Evolutionary conservation across 1,140 invertebrate genomes (phyloP).

Genomic region (Ooceraea biroi): DNA sequence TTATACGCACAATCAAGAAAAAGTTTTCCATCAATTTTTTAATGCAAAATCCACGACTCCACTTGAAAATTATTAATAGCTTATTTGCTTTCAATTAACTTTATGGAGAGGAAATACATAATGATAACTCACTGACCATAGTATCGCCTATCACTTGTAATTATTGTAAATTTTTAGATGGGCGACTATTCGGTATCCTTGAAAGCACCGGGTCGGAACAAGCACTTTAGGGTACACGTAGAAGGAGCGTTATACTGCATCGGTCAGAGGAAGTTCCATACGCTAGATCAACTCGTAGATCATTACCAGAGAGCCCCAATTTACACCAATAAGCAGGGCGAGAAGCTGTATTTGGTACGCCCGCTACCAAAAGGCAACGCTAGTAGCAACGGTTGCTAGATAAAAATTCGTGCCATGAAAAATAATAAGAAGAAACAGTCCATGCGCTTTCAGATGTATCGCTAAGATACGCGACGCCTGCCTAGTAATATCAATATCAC

Average conservation of each 20-base stretch:
- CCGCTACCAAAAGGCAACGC: conserved; percentile 91
- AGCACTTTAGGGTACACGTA: conserved; percentile 99
- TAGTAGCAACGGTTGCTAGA: conserved; percentile 85
- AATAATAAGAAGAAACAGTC: conserved; percentile 64
- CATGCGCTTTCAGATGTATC: conserved; percentile 74
- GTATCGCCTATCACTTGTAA: neutral
- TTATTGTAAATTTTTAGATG: conserved; percentile 89
- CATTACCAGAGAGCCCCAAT: conserved; percentile 99
- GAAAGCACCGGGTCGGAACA: conserved; percentile 98
- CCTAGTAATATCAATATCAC: conserved; percentile 83
- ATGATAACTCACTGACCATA: neutral
- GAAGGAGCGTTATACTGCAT: conserved; percentile 98
- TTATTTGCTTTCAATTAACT: too few relatives aligned
- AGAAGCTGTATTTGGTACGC: conserved; percentile 96
- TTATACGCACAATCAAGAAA: neutral
- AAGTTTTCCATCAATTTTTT: too few relatives aligned
- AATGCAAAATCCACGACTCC: too few relatives aligned
- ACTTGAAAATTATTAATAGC: too few relatives aligned
- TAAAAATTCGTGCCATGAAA: conserved; percentile 77
- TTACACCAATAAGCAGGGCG: conserved; percentile 98
- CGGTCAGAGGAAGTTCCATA: conserved; percentile 98
- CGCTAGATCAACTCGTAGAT: conserved; percentile 98
- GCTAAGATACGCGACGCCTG: conserved; percentile 80
- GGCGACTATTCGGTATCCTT: conserved; percentile 99
- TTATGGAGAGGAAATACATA: too few relatives aligned